These are phyloP conservation scores for Ceratoteleas bidentatus DNA, from an alignment of 1,140 invertebrate genomes.

Conservation along the genomic window DNA sequence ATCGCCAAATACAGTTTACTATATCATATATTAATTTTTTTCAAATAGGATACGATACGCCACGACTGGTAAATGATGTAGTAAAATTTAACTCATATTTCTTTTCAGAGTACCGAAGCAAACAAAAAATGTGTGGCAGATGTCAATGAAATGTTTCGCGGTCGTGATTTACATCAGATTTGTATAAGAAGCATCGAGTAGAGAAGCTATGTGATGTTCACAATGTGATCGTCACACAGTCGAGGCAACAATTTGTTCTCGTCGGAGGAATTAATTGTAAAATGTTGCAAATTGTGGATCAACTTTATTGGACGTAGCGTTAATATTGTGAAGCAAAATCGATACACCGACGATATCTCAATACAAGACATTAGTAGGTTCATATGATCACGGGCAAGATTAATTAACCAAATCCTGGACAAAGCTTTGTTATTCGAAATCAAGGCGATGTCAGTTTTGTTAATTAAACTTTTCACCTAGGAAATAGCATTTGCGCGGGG, in stretches of 20 bases:
- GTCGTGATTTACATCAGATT: background rate
- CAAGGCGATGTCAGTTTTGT: constrained; percentile 53
- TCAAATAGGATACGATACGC: too few species aligned
- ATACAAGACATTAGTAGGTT: constrained; percentile 51
- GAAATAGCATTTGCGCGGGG: constrained; percentile 28
- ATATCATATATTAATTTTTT: too few species aligned
- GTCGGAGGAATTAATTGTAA: constrained; percentile 23
- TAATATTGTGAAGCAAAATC: constrained; percentile 51
- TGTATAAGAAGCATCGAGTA: background rate
- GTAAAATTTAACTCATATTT: too few species aligned
- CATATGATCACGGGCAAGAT: constrained; percentile 54
- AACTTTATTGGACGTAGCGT: constrained; percentile 40
- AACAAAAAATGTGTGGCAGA: too few species aligned
- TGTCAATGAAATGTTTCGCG: background rate
- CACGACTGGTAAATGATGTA: too few species aligned
- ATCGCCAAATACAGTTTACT: too few species aligned
- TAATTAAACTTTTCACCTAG: constrained; percentile 58
- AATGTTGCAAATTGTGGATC: constrained; percentile 48
- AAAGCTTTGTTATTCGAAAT: constrained; percentile 55
- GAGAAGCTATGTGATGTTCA: too few species aligned
- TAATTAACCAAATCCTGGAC: constrained; percentile 55
- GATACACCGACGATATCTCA: constrained; percentile 51
- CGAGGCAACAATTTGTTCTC: constrained; percentile 24
- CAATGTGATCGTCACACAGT: constrained; percentile 2
- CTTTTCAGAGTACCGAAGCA: too few species aligned